Conservation (phyloP, 2,113 vertebrate species). For the Toxotes chatareus region DNA sequence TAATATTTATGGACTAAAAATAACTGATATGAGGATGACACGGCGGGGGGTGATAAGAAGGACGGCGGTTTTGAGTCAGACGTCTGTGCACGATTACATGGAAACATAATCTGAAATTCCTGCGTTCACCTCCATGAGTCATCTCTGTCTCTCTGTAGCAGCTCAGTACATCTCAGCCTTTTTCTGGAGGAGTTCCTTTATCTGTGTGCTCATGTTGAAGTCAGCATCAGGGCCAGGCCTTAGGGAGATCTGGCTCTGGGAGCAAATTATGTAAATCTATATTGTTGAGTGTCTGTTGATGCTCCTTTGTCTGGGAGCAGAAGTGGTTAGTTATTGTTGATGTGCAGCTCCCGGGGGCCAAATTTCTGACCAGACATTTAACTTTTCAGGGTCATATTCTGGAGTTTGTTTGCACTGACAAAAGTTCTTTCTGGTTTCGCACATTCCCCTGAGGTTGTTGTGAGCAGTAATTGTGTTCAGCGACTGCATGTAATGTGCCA, state of each 20-base stretch:
- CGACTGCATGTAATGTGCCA: constrained; percentile 17
- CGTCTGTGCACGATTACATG: background rate
- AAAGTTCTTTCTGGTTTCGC: background rate
- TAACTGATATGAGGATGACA: background rate
- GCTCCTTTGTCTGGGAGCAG: background rate
- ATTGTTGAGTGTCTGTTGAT: background rate
- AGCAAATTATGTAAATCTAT: constrained; percentile 46
- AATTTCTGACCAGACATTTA: background rate
- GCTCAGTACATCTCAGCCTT: background rate
- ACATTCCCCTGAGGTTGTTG: background rate
- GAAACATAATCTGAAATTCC: background rate
- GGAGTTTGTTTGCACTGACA: background rate
- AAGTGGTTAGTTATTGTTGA: background rate
- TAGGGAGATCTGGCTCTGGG: background rate
- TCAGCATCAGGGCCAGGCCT: constrained; percentile 3
- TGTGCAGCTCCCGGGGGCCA: background rate
- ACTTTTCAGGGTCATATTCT: background rate
- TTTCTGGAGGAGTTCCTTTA: background rate
- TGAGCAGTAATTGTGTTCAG: constrained; percentile 17
- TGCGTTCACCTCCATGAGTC: constrained; percentile 19
- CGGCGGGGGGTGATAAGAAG: background rate
- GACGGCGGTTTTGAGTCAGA: constrained; percentile 3
- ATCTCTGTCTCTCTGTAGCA: background rate
- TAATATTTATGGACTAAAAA: background rate
- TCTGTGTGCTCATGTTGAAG: background rate